Base-by-base conservation (phyloP, 2,888 invertebrate species). In the Lypha dubia region DNA sequence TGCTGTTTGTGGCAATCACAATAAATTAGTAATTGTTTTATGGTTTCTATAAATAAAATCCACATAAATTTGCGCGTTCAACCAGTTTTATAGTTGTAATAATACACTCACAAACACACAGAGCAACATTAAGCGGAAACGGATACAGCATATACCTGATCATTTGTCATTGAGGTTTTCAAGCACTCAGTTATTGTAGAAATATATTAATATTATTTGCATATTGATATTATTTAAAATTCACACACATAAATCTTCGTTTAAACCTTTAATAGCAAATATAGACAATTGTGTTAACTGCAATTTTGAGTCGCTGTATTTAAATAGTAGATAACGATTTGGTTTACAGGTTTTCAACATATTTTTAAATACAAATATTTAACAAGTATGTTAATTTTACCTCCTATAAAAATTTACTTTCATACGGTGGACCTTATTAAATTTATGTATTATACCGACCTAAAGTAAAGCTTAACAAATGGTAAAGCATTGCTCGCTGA, bases 81-180 rank as follows among this genome's bases (percentile, higher is more conserved):
- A 32, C 17, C 11, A 11, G 8, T 38, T 17, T 15, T 17, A 7
- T 2, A 62, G 13, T 13, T 41, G 28, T 4, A 44, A 20, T 8
- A 49, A 51, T 15, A 73, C 49, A 46, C 46, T 24, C 32, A 38
- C 13, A 38, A 13, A 73, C 49, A 46, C 46, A 38, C 32, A 38
- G 17, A 38, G 17, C 22, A 49, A 74, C 11, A 58, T 75, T 51
- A 41, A 74, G 51, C 56, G 86, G 83, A 85, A 85, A 77, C 82
- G 85, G 85, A 86, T 80, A 86, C 82, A 71, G 58, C 75, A 75
- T 70, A 75, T 84, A 62, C 68, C 76, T 80, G 82, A 51, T 20
- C 77, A 86, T 86, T 84, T 86, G 82, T 84, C 84, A 84, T 51
- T 84, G 86, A 51, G 86, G 84, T 83, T 83, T 71, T 24, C 17